Conservation (phyloP, 2,113 vertebrate species). For the Leucoraja erinaceus region DNA sequence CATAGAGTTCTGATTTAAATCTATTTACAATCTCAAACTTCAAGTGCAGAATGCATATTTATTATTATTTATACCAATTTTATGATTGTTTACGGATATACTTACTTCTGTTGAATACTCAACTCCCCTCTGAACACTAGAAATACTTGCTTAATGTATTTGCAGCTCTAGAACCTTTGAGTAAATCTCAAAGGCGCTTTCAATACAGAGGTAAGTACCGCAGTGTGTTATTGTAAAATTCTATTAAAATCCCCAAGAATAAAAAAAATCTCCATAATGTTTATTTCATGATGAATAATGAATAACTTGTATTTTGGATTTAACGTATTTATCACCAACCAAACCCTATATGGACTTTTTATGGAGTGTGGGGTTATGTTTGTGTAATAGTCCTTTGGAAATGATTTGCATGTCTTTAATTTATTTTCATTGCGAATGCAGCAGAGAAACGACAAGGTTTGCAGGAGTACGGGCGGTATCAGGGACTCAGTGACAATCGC, state of each 20-base stretch:
- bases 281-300: constrained; percentile 31
- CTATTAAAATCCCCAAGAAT: constrained; percentile 20
- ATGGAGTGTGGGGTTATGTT: constrained; percentile 17
- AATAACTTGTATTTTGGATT: background rate
- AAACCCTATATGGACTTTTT: constrained; percentile 25
- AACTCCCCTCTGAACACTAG: constrained; percentile 25
- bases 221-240: background rate
- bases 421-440: constrained; percentile 17
- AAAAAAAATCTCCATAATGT: constrained; percentile 28
- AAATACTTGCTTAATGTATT: constrained; percentile 22
- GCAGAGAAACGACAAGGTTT: background rate
- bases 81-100: constrained; percentile 20
- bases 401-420: constrained; percentile 33
- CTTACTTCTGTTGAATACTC: constrained; percentile 14
- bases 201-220: constrained; percentile 5
- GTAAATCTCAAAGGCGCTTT: constrained; percentile 18
- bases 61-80: constrained; percentile 21
- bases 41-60: background rate
- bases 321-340: constrained; percentile 25
- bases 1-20: background rate
- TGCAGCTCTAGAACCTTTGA: constrained; percentile 29
- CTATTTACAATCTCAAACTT: background rate
- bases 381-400: constrained; percentile 8
- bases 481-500: background rate
- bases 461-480: constrained; percentile 8